Evolutionary conservation across 1,140 invertebrate genomes (phyloP).

Genomic region (Aphaenogaster floridana): DNA sequence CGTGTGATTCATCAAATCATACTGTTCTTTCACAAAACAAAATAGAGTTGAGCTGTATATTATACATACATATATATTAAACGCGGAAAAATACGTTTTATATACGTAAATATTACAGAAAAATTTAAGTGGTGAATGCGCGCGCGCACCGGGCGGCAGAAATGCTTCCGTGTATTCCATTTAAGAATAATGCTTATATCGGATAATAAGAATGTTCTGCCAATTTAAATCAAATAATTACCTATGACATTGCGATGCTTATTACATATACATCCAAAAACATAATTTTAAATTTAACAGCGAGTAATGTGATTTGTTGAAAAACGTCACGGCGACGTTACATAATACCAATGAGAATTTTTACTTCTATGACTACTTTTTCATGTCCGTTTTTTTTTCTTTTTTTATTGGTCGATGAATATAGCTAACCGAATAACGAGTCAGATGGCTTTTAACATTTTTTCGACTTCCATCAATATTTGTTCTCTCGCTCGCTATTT

Average conservation of each 20-base stretch:
- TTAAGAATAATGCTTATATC: neutral
- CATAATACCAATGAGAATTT: conserved; percentile 43
- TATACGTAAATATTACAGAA: neutral
- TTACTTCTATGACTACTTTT: conserved; percentile 41
- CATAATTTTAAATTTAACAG: conserved; percentile 9
- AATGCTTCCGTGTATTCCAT: neutral
- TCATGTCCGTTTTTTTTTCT: neutral
- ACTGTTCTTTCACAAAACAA: neutral
- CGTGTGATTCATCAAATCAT: neutral
- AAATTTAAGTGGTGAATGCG: neutral
- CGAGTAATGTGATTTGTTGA: neutral
- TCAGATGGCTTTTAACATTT: conserved; percentile 74
- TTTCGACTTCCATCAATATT: conserved; percentile 77
- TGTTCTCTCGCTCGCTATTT: conserved; percentile 58
- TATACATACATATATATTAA: neutral
- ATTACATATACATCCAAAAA: neutral
- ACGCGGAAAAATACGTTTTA: neutral
- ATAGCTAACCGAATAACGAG: conserved; percentile 62
- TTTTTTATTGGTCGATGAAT: conserved; percentile 50
- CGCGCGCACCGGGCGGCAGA: too few species aligned
- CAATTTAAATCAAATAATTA: neutral
- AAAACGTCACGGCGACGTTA: conserved; percentile 28
- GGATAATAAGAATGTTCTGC: neutral
- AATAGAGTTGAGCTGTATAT: neutral
- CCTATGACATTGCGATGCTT: neutral